phyloP scores from a whole-genome alignment of 2,888 invertebrate genomes.

The Aporophyla lueneburgensis region DNA sequence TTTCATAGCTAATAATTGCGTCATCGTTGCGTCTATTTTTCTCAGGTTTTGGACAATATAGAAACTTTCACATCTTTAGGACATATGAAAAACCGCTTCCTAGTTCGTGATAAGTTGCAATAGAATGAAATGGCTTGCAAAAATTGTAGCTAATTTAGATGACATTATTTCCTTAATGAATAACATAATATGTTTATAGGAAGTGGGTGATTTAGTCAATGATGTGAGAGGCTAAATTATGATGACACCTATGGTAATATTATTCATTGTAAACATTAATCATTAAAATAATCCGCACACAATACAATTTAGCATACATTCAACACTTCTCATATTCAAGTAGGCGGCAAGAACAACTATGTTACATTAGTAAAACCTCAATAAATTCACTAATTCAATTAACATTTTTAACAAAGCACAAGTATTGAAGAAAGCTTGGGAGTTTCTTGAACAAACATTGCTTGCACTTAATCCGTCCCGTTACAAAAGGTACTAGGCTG shows the following conservation, averaged over 20 bases:
- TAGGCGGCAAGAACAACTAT: slow-evolving; percentile 69
- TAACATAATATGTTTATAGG: slow-evolving; percentile 3
- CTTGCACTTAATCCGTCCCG: slow-evolving; percentile 84
- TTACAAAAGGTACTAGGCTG: slow-evolving; percentile 78
- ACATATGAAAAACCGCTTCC: neutral
- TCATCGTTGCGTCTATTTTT: slow-evolving; percentile 30
- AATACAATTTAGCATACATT: slow-evolving; percentile 47
- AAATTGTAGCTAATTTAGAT: neutral
- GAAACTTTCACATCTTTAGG: slow-evolving; percentile 41
- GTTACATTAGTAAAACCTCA: slow-evolving; percentile 65
- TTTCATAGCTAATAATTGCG: slow-evolving; percentile 54
- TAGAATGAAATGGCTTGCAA: neutral
- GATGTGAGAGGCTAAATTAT: slow-evolving; percentile 42
- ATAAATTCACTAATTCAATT: slow-evolving; percentile 77
- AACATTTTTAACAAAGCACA: slow-evolving; percentile 77
- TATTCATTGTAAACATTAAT: slow-evolving; percentile 54
- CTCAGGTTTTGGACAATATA: slow-evolving; percentile 19
- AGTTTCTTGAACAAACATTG: slow-evolving; percentile 74
- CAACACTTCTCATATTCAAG: slow-evolving; percentile 44
- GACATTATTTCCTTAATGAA: slow-evolving; percentile 3
- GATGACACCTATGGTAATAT: slow-evolving; percentile 46
- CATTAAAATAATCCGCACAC: slow-evolving; percentile 39
- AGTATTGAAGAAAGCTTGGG: slow-evolving; percentile 75
- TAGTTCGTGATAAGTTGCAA: neutral
- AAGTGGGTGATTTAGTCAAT: slow-evolving; percentile 40